Percentiles rank a stretch among this genome's conserved stretches.
Evolutionary conservation across 2,797 vertebrate species (phyloP).

Genomic region (Chloroceryle amazona): DNA sequence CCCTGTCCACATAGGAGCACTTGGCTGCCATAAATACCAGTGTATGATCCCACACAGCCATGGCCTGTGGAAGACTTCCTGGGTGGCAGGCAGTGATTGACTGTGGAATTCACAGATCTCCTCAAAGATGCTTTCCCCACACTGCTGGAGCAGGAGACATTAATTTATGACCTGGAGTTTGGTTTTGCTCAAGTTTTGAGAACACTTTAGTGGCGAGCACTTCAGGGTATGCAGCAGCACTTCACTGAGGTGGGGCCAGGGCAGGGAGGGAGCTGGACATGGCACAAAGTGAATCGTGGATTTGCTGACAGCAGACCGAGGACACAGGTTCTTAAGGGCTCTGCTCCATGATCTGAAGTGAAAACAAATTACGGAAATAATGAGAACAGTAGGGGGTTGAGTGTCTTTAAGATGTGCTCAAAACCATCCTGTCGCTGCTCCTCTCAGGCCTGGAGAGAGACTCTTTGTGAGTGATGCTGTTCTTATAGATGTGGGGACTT

Average conservation of each 20-base stretch:
- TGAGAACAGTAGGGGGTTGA: not conserved
- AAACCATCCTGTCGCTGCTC: not conserved
- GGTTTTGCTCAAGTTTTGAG: not conserved
- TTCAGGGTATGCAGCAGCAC: not conserved
- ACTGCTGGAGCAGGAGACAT: not conserved
- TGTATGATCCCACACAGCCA: not conserved
- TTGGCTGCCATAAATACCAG: not conserved
- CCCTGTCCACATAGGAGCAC: not conserved
- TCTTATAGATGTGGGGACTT: not conserved
- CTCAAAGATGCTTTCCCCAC: not conserved
- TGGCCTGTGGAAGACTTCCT: not conserved
- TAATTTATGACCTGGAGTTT: not conserved
- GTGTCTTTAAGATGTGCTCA: not conserved
- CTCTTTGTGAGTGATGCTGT: not conserved
- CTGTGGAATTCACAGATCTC: not conserved
- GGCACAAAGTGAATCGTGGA: accelerated
- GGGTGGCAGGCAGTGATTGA: not conserved
- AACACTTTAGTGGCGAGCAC: not conserved
- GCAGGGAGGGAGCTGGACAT: not conserved
- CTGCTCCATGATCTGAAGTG: not conserved
- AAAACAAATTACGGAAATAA: constrained; percentile 10
- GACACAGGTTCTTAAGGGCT: not conserved
- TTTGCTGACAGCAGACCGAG: not conserved
- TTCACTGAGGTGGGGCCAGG: not conserved
- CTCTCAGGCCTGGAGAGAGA: not conserved